Evolutionary conservation across 2,797 vertebrate species (phyloP), one percentile per base, ranked within the genome.

Genomic region (Euthynnus affinis): DNA sequence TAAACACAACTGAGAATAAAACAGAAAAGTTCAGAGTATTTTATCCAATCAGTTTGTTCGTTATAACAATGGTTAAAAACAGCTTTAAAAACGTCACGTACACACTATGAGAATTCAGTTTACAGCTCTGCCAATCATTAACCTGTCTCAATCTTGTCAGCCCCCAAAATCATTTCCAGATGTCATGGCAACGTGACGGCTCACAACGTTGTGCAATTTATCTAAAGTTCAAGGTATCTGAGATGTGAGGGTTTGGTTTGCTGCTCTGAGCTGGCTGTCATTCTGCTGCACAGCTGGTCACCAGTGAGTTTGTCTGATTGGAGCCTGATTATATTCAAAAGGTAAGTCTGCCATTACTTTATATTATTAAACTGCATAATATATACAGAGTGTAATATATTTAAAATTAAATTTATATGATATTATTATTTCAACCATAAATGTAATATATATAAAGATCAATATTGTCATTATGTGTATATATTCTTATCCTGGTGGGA

Each of bases 141-240:
- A 95, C 89, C 56, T 44, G 15, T n/a, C 2, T 56, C 80, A 75
- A 58, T 85, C 83, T 78, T 74, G 23, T 52, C 62, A 42, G 40
- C 17, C 56, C 68, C 89, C 60, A 87, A 88, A 87, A 71, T 90
- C 87, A 83, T 81, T 83, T 83, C 71, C 67, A 87, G 81, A 87
- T 74, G 85, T 83, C 76, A 71, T 15, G 69, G 74, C 86, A 89
- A 94, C 83, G 89, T 94, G 93, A 92, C 93, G 48, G 59, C 66
- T 48, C 55, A 42, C 34, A 22, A 29, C 40, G 60, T 95, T 95
- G 89, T 82, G 78, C 87, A 94, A 94, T 69, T n/a, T 55, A 63
- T 48, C 52, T 90, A 91, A 92, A 94, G 93, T 94, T 93, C 92
- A 94, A 90, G 89, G 86, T 82, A 69, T 68, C 32, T 5, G 4